These are phyloP conservation scores for Neria commutata DNA, from an alignment of 2,888 invertebrate genomes.

Conservation along the genomic window DNA sequence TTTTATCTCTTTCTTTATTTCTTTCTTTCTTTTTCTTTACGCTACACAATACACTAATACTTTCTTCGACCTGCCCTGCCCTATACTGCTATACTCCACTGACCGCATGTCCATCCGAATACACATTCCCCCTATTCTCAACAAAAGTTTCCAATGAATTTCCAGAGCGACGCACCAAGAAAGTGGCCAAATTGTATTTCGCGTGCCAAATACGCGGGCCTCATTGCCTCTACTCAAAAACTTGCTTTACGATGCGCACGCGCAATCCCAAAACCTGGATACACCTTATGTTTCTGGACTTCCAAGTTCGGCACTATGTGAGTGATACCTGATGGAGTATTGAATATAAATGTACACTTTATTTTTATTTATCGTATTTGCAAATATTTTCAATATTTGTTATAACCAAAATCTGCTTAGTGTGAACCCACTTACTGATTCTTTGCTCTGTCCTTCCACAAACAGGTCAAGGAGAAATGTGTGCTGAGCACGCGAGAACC, in stretches of 20 bases:
- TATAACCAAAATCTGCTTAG: neutral
- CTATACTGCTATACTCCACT: slow-evolving; percentile 5
- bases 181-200: slow-evolving; percentile 86
- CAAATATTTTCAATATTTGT: neutral
- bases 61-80: neutral
- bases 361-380: no score
- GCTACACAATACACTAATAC: neutral
- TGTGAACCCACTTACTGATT: neutral
- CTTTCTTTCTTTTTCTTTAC: neutral
- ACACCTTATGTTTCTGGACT: slow-evolving; percentile 93
- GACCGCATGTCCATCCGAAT: slow-evolving; percentile 12
- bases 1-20: slow-evolving; percentile 12
- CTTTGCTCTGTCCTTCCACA: neutral
- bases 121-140: slow-evolving; percentile 22
- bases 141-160: slow-evolving; percentile 57
- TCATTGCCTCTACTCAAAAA: slow-evolving; percentile 85
- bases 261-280: slow-evolving; percentile 90
- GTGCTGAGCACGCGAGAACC: slow-evolving; percentile 82
- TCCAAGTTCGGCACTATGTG: slow-evolving; percentile 69
- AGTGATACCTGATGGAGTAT: slow-evolving; percentile 27
- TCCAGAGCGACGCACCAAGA: slow-evolving; percentile 80
- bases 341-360: neutral
- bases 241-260: slow-evolving; percentile 79
- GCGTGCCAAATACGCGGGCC: slow-evolving; percentile 83
- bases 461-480: slow-evolving; percentile 73